phyloP scores from a whole-genome alignment of 2,888 invertebrate species.

The Acanthococcus lagerstroemiae region DNA sequence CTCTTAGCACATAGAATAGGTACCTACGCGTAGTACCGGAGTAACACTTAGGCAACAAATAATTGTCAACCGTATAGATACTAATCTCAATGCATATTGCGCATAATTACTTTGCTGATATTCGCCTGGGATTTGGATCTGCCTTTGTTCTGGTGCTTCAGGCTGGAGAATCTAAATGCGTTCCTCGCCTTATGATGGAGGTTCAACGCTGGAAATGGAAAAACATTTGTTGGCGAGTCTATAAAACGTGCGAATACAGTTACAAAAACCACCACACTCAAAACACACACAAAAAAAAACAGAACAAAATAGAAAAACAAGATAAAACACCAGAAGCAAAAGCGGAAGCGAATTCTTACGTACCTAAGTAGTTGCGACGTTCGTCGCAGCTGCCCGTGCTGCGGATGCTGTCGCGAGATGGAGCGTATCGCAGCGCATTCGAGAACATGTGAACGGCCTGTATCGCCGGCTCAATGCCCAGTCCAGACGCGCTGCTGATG shows the following conservation, averaged over 20 bases:
- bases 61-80: too few relatives aligned
- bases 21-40: too few relatives aligned
- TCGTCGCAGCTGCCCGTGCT: constrained; percentile 39
- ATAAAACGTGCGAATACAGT: constrained; percentile 29
- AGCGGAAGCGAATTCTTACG: constrained; percentile 9
- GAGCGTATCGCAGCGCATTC: constrained; percentile 39
- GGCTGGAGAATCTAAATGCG: constrained; percentile 39
- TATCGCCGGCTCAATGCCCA: constrained; percentile 40
- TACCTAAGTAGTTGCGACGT: constrained; percentile 36
- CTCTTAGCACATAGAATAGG: too few relatives aligned
- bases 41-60: too few relatives aligned
- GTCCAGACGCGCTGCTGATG: constrained; percentile 38
- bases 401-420: constrained; percentile 40
- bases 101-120: constrained; percentile 38
- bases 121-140: constrained; percentile 41
- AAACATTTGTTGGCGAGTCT: constrained; percentile 36
- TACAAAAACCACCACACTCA: not conserved
- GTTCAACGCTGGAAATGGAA: constrained; percentile 33
- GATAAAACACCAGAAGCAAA: constrained; percentile 10
- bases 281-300: not conserved
- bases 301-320: not conserved
- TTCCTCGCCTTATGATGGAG: constrained; percentile 38
- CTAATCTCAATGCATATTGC: too few relatives aligned
- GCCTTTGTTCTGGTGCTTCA: constrained; percentile 39
- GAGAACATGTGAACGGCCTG: constrained; percentile 40